phyloP scores from a whole-genome alignment of 2,113 vertebrate genomes.

The Castor canadensis region DNA sequence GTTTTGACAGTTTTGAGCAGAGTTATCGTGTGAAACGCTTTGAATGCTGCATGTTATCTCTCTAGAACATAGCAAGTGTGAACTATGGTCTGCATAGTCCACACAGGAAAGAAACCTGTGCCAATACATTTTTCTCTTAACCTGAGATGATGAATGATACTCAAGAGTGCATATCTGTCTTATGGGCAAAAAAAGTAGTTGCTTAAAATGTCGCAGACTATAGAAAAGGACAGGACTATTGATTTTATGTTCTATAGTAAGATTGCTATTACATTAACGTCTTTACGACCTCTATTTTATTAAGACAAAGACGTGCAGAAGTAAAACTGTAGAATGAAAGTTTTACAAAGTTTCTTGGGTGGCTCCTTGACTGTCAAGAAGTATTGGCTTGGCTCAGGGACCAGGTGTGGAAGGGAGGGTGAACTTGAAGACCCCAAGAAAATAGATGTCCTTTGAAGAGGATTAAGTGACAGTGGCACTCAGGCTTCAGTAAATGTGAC shows the following conservation, averaged over 20 bases:
- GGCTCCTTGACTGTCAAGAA: background rate
- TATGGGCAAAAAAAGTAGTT: background rate
- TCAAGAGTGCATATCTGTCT: background rate
- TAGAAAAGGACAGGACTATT: background rate
- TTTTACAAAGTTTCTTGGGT: background rate
- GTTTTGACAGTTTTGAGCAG: background rate
- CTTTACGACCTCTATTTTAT: background rate
- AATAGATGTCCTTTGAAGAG: background rate
- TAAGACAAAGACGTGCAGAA: background rate
- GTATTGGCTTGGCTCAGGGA: background rate
- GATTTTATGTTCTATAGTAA: background rate
- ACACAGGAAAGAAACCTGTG: background rate
- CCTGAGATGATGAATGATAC: background rate
- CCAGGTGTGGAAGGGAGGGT: background rate
- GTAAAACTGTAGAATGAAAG: background rate
- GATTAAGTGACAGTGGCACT: background rate
- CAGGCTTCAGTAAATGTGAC: background rate
- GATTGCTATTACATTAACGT: conserved; percentile 24
- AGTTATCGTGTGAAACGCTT: background rate
- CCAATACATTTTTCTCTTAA: background rate
- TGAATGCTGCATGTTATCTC: background rate
- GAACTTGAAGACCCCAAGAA: background rate
- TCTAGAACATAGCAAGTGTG: background rate
- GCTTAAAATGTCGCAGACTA: background rate
- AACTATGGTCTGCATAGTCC: background rate